Conservation (phyloP, 1,140 invertebrate species). For the Drosophila sp. region DNA sequence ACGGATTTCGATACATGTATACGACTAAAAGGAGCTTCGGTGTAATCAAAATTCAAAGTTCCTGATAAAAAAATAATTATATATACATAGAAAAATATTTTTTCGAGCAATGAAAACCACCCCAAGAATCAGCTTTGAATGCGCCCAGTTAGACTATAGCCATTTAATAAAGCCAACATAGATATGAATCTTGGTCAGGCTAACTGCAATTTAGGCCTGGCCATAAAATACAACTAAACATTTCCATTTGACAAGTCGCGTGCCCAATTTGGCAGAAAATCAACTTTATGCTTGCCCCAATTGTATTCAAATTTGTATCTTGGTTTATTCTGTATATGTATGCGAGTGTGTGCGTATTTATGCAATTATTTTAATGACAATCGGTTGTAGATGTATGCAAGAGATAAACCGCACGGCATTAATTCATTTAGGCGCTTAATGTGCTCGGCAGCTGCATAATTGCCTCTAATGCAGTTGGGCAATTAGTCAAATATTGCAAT, state of each 20-base stretch:
- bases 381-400: conserved; percentile 23
- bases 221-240: conserved; percentile 1
- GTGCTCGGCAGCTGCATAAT: conserved; percentile 37
- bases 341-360: background rate
- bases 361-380: conserved; percentile 50
- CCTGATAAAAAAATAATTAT: too few relatives aligned
- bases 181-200: conserved; percentile 40
- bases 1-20: too few relatives aligned
- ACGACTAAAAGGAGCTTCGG: too few relatives aligned
- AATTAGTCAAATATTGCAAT: conserved; percentile 43
- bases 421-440: conserved; percentile 36
- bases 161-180: conserved; percentile 24
- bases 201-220: conserved; percentile 12
- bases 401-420: conserved; percentile 32
- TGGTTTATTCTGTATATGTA: too few relatives aligned
- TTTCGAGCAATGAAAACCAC: too few relatives aligned
- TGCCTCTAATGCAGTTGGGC: conserved; percentile 43
- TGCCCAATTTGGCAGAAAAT: conserved; percentile 33
- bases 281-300: conserved; percentile 42
- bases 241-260: conserved; percentile 30
- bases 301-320: conserved; percentile 34
- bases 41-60: too few relatives aligned
- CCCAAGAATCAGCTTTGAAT: too few relatives aligned
- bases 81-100: too few relatives aligned
- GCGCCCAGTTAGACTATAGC: background rate